These are phyloP conservation scores for Glandiceps talaboti DNA, from an alignment of 53 echinoderm and acorn worm genomes.

Conservation along the genomic window DNA sequence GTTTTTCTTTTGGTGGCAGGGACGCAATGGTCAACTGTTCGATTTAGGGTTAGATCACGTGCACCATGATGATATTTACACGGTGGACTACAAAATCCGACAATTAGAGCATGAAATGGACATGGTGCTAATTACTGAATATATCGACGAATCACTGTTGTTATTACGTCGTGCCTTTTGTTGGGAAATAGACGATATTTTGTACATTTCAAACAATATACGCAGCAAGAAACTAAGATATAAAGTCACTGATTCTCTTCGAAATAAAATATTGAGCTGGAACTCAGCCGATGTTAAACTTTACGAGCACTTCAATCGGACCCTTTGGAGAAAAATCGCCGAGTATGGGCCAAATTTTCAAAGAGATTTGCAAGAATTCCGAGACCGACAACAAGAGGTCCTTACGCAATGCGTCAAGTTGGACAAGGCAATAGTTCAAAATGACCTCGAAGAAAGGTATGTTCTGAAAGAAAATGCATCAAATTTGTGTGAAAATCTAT, in stretches of 20 bases:
- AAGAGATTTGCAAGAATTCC: background rate
- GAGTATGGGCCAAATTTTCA: background rate
- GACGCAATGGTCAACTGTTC: background rate
- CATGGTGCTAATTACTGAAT: background rate
- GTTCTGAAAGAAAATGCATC: background rate
- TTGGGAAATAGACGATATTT: background rate
- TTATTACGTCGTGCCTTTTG: background rate
- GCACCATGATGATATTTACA: background rate
- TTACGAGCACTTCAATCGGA: background rate
- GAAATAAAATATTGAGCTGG: background rate
- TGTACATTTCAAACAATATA: background rate
- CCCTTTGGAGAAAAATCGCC: background rate
- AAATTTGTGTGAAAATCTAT: background rate
- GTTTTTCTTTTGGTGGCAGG: background rate
- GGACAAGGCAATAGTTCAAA: background rate
- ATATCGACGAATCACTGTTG: background rate
- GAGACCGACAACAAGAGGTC: background rate
- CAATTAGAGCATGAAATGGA: background rate
- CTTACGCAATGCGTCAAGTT: background rate
- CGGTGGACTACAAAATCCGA: background rate
- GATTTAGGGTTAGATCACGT: background rate
- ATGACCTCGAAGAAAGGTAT: background rate
- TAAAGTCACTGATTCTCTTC: background rate
- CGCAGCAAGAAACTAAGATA: background rate
- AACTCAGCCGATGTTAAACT: background rate